Evolutionary conservation across 2,888 invertebrate genomes (phyloP), one percentile per base, ranked within the genome.

Genomic region (Diarsia dahlii): DNA sequence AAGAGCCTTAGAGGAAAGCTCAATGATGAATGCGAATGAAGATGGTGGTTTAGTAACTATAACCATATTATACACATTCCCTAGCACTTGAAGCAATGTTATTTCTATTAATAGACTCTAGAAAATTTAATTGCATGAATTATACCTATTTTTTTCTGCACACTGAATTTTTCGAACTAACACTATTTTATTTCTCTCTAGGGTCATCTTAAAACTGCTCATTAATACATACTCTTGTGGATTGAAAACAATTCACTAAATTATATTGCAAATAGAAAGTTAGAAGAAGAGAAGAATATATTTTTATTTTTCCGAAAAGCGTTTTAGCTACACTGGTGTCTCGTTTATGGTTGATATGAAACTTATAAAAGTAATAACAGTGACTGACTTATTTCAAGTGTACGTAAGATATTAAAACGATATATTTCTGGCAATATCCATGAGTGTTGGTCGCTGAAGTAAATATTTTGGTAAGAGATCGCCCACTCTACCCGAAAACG

Each of bases 371-470:
- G 56, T 62, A 54, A 71, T 63, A 69, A 82, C 54, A 56, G 48
- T 18, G 46, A 76, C 15, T 52, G 50, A 64, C 48, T 78, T 72
- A 74, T 63, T 62, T n/a, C 10, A 39, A 72, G 67, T 82, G 54
- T 83, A 64, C 67, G 20, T 64, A 70, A 63, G 58, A 76, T 80
- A 83, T 83, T 76, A 76, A 65, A 83, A 70, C 50, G 73, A 81
- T 68, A 83, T 82, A 79, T 80, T 73, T 80, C 65, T 63, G 65
- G 65, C 71, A 82, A 83, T 74, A 83, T 70, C 68, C 71, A 56
- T 64, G 56, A 68, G 39, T 71, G 71, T 74, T 79, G 56, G 23
- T 62, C 34, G 48, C 52, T 69, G 34, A 28, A 67, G 72, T 77
- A 65, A 80, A 83, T 83, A 74, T 80, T 76, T 80, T 71, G 45